Evolutionary conservation across 2,888 invertebrate species (phyloP).

Genomic region (Tridacna crocea): DNA sequence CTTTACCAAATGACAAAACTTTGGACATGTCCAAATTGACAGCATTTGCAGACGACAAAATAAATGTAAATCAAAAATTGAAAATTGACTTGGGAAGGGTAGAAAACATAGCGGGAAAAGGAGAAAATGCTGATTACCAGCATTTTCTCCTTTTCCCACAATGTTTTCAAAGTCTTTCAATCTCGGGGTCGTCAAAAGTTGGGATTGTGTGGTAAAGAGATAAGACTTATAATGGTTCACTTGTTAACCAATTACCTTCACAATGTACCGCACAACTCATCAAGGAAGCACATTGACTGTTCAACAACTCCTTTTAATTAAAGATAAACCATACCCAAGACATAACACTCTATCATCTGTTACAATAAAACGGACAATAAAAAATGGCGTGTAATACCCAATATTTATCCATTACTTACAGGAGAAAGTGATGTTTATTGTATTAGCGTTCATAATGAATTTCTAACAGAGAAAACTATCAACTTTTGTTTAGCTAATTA

Average conservation of each 20-base stretch:
- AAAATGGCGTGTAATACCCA: no score
- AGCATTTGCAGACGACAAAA: no score
- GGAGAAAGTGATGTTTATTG: constrained; percentile 7
- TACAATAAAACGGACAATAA: no score
- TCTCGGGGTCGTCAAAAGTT: not conserved
- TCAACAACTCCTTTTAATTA: no score
- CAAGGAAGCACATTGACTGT: no score
- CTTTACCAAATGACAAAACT: no score
- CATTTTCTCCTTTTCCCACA: constrained; percentile 1
- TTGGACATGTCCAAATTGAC: no score
- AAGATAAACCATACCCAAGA: no score
- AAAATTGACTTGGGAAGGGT: no score
- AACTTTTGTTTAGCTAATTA: constrained; percentile 25
- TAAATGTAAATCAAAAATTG: no score
- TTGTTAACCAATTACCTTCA: not conserved
- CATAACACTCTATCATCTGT: no score
- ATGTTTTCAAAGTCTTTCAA: not conserved
- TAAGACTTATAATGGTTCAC: no score
- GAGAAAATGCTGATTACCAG: not conserved
- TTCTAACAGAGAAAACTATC: constrained; percentile 15
- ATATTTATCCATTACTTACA: not conserved
- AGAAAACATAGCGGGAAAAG: not conserved
- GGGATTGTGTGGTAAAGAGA: not conserved
- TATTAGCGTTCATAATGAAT: constrained; percentile 13
- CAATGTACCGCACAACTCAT: not conserved